Evolutionary conservation across 2,113 vertebrate genomes (phyloP).

Genomic region (Saccopteryx bilineata): DNA sequence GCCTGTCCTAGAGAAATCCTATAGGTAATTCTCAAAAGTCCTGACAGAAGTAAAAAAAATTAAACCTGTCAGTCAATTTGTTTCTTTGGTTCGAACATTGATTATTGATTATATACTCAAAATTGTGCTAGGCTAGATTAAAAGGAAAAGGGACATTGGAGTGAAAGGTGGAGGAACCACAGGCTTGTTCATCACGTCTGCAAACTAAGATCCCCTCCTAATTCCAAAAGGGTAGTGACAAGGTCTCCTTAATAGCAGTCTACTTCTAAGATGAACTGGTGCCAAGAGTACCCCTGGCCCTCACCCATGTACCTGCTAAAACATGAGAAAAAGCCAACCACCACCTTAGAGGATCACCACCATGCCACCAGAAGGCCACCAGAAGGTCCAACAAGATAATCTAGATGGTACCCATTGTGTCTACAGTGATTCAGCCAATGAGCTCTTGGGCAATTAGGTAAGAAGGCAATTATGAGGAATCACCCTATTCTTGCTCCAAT

Average conservation of each 20-base stretch:
- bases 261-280: background rate
- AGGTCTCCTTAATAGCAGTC: background rate
- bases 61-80: background rate
- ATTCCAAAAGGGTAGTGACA: background rate
- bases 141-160: background rate
- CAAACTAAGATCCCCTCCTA: background rate
- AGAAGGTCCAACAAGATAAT: background rate
- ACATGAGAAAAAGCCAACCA: background rate
- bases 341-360: no score
- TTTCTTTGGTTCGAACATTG: background rate
- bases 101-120: background rate
- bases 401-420: background rate
- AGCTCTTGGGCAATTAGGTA: background rate
- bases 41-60: background rate
- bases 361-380: fast-evolving
- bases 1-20: slow-evolving; percentile 25
- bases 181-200: background rate
- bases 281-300: background rate
- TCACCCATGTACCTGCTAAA: background rate
- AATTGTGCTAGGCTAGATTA: background rate
- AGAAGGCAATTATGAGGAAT: background rate
- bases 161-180: background rate
- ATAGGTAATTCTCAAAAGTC: background rate
- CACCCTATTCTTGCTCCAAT: background rate
- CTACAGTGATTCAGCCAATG: background rate